Conservation (phyloP, 2,888 invertebrate species). For the Eristalinus aeneus region DNA sequence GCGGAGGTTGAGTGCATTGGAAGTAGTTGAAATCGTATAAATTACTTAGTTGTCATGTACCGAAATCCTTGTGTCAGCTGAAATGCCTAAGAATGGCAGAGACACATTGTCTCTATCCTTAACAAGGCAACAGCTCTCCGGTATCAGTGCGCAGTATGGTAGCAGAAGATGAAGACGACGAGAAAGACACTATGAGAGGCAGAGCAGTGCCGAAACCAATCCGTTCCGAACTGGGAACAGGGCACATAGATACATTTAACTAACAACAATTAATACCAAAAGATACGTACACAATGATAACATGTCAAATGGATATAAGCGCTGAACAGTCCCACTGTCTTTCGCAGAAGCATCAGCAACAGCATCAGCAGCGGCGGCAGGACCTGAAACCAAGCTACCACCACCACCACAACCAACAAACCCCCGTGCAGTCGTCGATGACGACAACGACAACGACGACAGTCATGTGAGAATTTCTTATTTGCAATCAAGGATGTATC, state of each 20-base stretch:
- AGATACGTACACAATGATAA: slow-evolving; percentile 71
- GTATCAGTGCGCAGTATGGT: slow-evolving; percentile 48
- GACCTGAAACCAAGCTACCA: slow-evolving; percentile 59
- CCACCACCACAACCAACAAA: slow-evolving; percentile 10
- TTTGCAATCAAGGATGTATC: slow-evolving; percentile 72
- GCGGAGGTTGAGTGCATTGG: slow-evolving; percentile 67
- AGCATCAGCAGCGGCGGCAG: slow-evolving; percentile 1
- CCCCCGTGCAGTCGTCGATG: slow-evolving; percentile 49
- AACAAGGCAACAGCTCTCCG: slow-evolving; percentile 70
- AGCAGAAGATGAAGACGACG: slow-evolving; percentile 41
- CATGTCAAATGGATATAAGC: slow-evolving; percentile 71
- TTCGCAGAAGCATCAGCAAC: slow-evolving; percentile 30
- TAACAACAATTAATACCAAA: slow-evolving; percentile 71
- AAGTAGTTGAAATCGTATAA: slow-evolving; percentile 70
- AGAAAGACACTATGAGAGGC: slow-evolving; percentile 52
- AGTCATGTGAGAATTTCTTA: slow-evolving; percentile 72
- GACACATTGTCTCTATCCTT: slow-evolving; percentile 71
- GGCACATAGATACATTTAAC: slow-evolving; percentile 66
- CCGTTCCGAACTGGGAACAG: slow-evolving; percentile 37
- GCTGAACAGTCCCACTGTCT: slow-evolving; percentile 68
- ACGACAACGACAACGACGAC: slow-evolving; percentile 69
- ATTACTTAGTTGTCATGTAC: slow-evolving; percentile 71
- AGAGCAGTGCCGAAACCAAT: slow-evolving; percentile 49
- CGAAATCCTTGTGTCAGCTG: slow-evolving; percentile 71
- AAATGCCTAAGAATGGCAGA: slow-evolving; percentile 72